Evolutionary conservation across 2,113 vertebrate genomes (phyloP).

Genomic region (Artemisiospiza belli): DNA sequence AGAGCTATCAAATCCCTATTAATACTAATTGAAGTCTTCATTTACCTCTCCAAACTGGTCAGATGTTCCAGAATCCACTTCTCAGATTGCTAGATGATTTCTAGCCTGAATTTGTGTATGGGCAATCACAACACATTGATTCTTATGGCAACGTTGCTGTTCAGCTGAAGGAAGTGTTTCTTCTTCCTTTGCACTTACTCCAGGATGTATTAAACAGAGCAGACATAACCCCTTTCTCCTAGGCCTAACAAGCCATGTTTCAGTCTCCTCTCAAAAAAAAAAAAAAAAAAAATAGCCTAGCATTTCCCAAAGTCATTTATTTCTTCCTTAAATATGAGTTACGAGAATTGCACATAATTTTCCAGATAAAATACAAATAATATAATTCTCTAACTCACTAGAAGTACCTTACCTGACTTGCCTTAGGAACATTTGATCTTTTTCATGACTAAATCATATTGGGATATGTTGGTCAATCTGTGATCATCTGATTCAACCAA

Average conservation of each 20-base stretch:
- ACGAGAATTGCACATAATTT: background rate
- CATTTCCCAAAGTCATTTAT: background rate
- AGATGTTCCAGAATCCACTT: background rate
- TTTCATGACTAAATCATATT: background rate
- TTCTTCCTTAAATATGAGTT: background rate
- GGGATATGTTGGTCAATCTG: background rate
- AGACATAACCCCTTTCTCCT: background rate
- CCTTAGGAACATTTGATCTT: background rate
- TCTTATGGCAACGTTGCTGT: fast-evolving
- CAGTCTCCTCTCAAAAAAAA: background rate
- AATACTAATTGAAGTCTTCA: background rate
- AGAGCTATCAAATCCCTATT: background rate
- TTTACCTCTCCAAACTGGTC: background rate
- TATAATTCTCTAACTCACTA: background rate
- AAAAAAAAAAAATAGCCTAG: background rate
- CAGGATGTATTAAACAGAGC: background rate
- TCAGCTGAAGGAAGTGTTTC: background rate
- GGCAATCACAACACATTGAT: background rate
- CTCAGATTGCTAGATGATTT: background rate
- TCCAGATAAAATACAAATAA: background rate
- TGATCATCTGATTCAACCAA: background rate
- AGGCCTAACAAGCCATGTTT: background rate
- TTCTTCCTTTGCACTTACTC: background rate
- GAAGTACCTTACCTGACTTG: background rate
- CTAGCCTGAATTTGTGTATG: background rate